A percentile compares a stretch with the other conserved stretches of the same genome.
phyloP scores from a whole-genome alignment of 2,888 invertebrate species.

The Melieria omissa region DNA sequence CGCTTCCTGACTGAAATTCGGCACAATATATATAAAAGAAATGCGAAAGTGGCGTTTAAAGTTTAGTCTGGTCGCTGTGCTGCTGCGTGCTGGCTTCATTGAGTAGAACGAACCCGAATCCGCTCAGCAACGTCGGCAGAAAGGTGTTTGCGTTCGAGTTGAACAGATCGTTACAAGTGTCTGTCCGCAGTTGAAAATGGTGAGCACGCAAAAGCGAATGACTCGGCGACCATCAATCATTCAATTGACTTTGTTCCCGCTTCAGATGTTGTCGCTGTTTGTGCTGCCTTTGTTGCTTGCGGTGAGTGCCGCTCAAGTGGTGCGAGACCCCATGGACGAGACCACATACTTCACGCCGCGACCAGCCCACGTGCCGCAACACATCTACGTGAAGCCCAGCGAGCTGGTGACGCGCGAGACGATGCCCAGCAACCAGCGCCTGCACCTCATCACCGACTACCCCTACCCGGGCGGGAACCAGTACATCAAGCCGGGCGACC shows the following conservation, averaged over 20 bases:
- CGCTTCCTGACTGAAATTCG: too few relatives aligned
- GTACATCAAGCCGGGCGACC: slow-evolving; percentile 59
- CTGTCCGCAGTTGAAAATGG: too few relatives aligned
- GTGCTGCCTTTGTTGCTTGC: background rate
- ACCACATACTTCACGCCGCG: slow-evolving; percentile 38
- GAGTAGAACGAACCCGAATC: too few relatives aligned
- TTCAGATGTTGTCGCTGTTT: slow-evolving; percentile 26
- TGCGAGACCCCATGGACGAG: slow-evolving; percentile 32
- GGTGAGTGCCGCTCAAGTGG: slow-evolving; percentile 6
- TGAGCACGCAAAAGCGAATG: too few relatives aligned
- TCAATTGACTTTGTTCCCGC: background rate
- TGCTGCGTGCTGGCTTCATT: slow-evolving; percentile 1
- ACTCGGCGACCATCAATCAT: background rate
- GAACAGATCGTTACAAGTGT: too few relatives aligned
- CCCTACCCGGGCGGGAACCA: slow-evolving; percentile 52
- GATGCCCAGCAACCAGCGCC: slow-evolving; percentile 36
- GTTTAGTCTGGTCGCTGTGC: slow-evolving; percentile 21
- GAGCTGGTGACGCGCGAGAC: slow-evolving; percentile 41
- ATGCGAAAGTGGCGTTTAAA: slow-evolving; percentile 12
- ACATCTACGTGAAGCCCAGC: slow-evolving; percentile 38
- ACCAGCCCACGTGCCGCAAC: slow-evolving; percentile 26
- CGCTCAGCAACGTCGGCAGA: background rate
- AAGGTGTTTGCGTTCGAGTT: background rate
- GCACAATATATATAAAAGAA: slow-evolving; percentile 18
- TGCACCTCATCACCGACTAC: slow-evolving; percentile 54